These are phyloP conservation scores for Cylindroiulus punctatus DNA, from an alignment of 2,888 invertebrate species.

Conservation along the genomic window DNA sequence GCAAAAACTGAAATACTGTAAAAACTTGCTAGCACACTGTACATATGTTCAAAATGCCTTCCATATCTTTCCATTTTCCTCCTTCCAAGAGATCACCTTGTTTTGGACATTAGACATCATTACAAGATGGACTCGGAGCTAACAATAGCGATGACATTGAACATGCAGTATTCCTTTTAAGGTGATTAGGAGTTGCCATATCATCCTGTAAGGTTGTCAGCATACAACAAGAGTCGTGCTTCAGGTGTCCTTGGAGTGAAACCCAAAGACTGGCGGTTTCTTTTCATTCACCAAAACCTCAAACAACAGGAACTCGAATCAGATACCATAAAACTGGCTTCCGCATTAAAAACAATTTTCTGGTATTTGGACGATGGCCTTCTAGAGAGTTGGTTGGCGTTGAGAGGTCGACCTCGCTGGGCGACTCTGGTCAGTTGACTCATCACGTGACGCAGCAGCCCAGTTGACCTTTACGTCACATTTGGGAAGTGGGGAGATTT, in stretches of 20 bases:
- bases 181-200: no score
- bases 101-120: no score
- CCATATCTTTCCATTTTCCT: no score
- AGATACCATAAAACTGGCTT: constrained; percentile 22
- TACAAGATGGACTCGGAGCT: no score
- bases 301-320: background rate
- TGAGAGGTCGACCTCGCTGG: background rate
- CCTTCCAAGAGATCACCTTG: no score
- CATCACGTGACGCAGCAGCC: background rate
- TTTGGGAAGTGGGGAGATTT: background rate
- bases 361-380: constrained; percentile 7
- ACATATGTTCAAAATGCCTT: no score
- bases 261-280: background rate
- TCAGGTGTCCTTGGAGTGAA: background rate
- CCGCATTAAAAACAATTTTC: constrained; percentile 22
- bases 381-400: background rate
- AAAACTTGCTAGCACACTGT: no score
- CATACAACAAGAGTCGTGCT: background rate
- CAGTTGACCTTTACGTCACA: constrained; percentile 37
- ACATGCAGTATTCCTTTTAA: no score
- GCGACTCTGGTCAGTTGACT: background rate
- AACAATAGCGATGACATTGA: no score
- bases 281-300: background rate
- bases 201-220: no score
- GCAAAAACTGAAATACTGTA: no score